phyloP scores from a whole-genome alignment of 2,797 vertebrate genomes.

The Semaprochilodus insignis region DNA sequence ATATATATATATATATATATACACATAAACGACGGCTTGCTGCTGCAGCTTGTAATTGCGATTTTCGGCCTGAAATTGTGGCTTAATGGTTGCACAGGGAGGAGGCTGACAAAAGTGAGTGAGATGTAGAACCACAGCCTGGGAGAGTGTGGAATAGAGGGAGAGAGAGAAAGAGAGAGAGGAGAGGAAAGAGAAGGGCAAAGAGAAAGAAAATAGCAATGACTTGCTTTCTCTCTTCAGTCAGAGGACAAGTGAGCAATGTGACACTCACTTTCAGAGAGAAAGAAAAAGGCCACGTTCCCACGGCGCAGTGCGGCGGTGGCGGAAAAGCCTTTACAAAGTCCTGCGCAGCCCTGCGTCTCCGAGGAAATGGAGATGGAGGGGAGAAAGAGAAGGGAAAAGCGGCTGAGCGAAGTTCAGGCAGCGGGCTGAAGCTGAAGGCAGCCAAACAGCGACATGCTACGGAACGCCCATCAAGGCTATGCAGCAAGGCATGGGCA shows the following conservation, averaged over 20 bases:
- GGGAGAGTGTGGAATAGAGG: conserved; percentile 29
- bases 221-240: conserved; percentile 27
- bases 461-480: conserved; percentile 29
- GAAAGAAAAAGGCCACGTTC: conserved; percentile 18
- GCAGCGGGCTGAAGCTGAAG: conserved; percentile 1
- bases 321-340: conserved; percentile 25
- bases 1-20: not conserved
- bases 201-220: conserved; percentile 9
- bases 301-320: conserved; percentile 3
- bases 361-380: conserved; percentile 36
- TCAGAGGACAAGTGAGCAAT: conserved; percentile 12
- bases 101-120: conserved; percentile 65
- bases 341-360: conserved; percentile 31
- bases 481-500: conserved; percentile 10
- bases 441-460: not conserved
- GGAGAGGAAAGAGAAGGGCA: conserved; percentile 34
- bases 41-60: conserved; percentile 66
- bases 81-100: conserved; percentile 69
- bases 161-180: conserved; percentile 15
- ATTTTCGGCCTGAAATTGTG: conserved; percentile 72
- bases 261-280: conserved; percentile 22
- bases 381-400: conserved; percentile 25
- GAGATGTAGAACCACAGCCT: conserved; percentile 28
- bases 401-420: conserved; percentile 4
- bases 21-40: conserved; percentile 56